These are phyloP conservation scores for Ariopsis seemanni DNA, from an alignment of 2,113 vertebrate species.

Conservation along the genomic window DNA sequence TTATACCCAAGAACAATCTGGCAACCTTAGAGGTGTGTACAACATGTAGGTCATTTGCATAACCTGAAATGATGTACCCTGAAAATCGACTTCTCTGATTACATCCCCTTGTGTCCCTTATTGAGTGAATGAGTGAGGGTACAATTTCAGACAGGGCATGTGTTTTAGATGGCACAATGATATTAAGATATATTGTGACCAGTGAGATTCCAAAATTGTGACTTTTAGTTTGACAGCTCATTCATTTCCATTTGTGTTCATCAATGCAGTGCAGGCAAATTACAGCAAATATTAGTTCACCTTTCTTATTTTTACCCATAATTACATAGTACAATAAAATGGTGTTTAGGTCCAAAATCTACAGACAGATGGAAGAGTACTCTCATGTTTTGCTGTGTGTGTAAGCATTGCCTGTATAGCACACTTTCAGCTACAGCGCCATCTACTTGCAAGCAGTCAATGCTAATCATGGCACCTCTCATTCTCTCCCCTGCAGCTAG, in stretches of 20 bases:
- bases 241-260: not conserved
- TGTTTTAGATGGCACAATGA: not conserved
- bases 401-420: conserved; percentile 41
- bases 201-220: not conserved
- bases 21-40: not conserved
- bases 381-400: not conserved
- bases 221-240: not conserved
- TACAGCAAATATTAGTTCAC: not conserved
- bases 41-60: not conserved
- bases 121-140: not conserved
- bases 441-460: conserved; percentile 64
- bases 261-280: not conserved
- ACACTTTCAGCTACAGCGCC: conserved; percentile 53
- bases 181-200: not conserved
- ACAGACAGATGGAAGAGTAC: not conserved
- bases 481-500: conserved; percentile 76
- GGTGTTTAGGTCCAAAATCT: not conserved
- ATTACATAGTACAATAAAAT: not conserved
- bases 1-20: not conserved
- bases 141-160: not conserved
- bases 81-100: not conserved
- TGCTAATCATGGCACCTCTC: conserved; percentile 67
- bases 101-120: not conserved
- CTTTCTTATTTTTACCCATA: not conserved
- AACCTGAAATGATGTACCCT: not conserved